A percentile compares a stretch with the other conserved stretches of the same genome.
phyloP scores from a whole-genome alignment of 2,113 vertebrate species.

The Leuciscus idus region DNA sequence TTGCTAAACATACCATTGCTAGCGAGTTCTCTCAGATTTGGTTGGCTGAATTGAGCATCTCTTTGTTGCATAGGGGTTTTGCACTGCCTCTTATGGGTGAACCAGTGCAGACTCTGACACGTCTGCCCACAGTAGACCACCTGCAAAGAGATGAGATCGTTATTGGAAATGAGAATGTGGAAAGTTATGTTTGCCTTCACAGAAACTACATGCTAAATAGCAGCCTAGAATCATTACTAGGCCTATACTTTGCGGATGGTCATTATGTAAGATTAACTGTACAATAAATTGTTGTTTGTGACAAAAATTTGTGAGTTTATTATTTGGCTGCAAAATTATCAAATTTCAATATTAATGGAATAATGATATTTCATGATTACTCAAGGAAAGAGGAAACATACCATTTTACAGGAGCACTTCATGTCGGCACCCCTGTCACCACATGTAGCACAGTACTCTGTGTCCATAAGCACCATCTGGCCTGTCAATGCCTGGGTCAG shows the following conservation, averaged over 20 bases:
- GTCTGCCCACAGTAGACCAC: conserved; percentile 84
- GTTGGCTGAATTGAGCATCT: conserved; percentile 77
- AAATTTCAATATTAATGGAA: not conserved
- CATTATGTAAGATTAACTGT: not conserved
- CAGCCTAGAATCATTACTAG: not conserved
- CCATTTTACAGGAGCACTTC: conserved; percentile 85
- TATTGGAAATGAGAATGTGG: not conserved
- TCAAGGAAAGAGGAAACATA: conserved; percentile 55
- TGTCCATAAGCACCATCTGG: conserved; percentile 85
- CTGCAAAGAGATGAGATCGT: conserved; percentile 67
- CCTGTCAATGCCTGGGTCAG: conserved; percentile 86
- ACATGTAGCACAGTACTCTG: conserved; percentile 84
- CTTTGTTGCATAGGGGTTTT: conserved; percentile 77
- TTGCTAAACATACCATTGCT: conserved; percentile 66
- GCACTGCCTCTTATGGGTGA: conserved; percentile 88
- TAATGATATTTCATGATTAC: not conserved
- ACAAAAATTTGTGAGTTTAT: not conserved
- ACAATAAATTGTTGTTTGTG: not conserved
- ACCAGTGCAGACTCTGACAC: conserved; percentile 90
- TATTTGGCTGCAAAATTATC: not conserved
- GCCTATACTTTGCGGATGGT: not conserved
- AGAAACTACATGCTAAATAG: not conserved
- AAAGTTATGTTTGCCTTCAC: not conserved
- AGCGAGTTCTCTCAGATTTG: conserved; percentile 73
- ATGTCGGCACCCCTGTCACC: conserved; percentile 84